A percentile compares a stretch with the other conserved stretches of the same genome.
Evolutionary conservation across 2,888 invertebrate species (phyloP).

Genomic region (Noctua pronuba): DNA sequence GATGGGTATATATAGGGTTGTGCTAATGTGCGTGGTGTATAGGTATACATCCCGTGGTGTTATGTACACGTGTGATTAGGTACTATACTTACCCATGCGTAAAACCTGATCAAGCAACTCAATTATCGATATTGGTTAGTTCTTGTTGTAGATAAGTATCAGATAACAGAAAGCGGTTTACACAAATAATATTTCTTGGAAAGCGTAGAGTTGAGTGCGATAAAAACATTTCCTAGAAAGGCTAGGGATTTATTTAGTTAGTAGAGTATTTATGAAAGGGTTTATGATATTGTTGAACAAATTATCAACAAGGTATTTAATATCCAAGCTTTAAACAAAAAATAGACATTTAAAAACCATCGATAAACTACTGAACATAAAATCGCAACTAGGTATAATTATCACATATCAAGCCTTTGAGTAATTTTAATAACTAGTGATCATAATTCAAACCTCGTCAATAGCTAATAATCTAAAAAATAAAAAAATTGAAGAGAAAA

Average conservation of each 20-base stretch:
- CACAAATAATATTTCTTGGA: neutral
- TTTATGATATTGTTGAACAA: neutral
- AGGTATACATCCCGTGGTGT: neutral
- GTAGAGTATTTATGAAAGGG: neutral
- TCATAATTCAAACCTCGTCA: neutral
- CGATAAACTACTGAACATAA: neutral
- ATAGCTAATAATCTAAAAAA: neutral
- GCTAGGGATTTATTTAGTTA: neutral
- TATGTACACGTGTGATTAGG: conserved; percentile 21
- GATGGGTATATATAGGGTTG: neutral
- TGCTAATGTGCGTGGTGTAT: conserved; percentile 2
- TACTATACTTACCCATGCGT: conserved; percentile 36
- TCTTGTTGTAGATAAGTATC: conserved; percentile 5
- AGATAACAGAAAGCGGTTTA: neutral
- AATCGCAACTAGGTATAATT: neutral
- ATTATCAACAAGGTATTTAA: neutral
- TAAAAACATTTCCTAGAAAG: neutral
- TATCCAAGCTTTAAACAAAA: neutral
- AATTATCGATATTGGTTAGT: conserved; percentile 22
- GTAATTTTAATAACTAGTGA: neutral
- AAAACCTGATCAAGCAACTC: conserved; percentile 37
- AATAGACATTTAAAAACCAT: neutral
- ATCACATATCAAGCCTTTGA: neutral
- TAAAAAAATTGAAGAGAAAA: neutral
- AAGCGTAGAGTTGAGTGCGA: no score